Percentiles rank a stretch among this genome's conserved stretches.
Conservation (phyloP, 2,113 vertebrate species). For the Peucedramus taeniatus region DNA sequence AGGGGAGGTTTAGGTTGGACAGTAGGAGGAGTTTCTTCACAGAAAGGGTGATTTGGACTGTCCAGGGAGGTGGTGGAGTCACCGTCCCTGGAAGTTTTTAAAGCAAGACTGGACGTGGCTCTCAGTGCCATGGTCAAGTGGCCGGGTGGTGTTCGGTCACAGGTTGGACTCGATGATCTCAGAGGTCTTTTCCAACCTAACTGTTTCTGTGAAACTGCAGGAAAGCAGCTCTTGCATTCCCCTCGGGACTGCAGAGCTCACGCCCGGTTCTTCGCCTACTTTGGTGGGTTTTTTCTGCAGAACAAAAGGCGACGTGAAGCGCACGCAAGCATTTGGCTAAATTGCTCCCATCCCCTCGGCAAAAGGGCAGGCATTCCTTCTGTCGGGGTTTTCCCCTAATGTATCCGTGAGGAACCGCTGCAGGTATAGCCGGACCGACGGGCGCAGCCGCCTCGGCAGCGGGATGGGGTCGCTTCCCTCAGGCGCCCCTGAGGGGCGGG, state of each 20-base stretch:
- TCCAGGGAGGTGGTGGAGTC: neutral
- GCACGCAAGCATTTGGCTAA: fast-evolving
- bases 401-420: fast-evolving
- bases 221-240: neutral
- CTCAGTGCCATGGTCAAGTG: neutral
- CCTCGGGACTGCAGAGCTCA: neutral
- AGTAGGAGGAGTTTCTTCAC: neutral
- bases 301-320: neutral
- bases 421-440: fast-evolving
- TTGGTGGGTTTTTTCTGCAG: neutral
- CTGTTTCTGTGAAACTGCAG: neutral
- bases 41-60: too few species aligned
- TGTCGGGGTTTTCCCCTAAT: too few species aligned
- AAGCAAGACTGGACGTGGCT: neutral
- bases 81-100: neutral
- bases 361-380: fast-evolving
- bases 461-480: neutral
- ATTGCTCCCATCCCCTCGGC: neutral
- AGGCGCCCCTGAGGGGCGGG: neutral
- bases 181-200: neutral
- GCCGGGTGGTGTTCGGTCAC: neutral
- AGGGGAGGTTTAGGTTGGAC: neutral
- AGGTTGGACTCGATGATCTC: neutral
- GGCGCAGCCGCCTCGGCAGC: fast-evolving
- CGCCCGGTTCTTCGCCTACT: fast-evolving